A percentile compares a stretch with the other conserved stretches of the same genome.
These are phyloP conservation scores for Petrolisthes cinctipes DNA, from an alignment of 2,888 invertebrate genomes.

Conservation along the genomic window DNA sequence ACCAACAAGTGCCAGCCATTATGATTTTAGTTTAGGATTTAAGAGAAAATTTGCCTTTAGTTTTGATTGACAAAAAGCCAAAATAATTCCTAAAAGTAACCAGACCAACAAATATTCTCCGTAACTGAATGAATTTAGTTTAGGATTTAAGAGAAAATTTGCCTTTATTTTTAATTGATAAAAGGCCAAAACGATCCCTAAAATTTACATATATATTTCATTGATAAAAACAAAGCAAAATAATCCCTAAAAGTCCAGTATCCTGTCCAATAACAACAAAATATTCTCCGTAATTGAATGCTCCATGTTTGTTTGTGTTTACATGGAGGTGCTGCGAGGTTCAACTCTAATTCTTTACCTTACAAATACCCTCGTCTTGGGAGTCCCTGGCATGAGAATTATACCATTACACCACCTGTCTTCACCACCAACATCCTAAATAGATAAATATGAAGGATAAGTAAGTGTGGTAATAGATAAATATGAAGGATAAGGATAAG, in stretches of 20 bases:
- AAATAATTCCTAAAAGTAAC: too few species aligned
- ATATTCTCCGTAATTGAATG: neutral
- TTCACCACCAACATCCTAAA: slow-evolving; percentile 3
- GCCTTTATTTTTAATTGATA: neutral
- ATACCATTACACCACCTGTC: too few species aligned
- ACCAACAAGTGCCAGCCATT: too few species aligned
- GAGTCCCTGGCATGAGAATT: neutral
- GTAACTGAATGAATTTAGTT: too few species aligned
- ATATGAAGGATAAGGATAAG: too few species aligned
- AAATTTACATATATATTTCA: neutral
- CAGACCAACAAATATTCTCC: too few species aligned
- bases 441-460: slow-evolving; percentile 38
- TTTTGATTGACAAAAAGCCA: too few species aligned
- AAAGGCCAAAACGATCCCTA: neutral
- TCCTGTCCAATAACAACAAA: neutral
- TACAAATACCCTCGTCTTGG: neutral
- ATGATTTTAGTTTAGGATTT: too few species aligned
- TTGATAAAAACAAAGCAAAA: neutral
- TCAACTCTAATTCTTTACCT: neutral
- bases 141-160: too few species aligned
- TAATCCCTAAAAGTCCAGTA: neutral
- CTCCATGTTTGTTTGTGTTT: slow-evolving; percentile 25
- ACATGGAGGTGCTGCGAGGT: slow-evolving; percentile 8
- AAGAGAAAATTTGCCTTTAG: too few species aligned
- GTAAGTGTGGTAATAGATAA: neutral